phyloP scores from a whole-genome alignment of 1,140 invertebrate genomes.

The Trichonephila clavata region DNA sequence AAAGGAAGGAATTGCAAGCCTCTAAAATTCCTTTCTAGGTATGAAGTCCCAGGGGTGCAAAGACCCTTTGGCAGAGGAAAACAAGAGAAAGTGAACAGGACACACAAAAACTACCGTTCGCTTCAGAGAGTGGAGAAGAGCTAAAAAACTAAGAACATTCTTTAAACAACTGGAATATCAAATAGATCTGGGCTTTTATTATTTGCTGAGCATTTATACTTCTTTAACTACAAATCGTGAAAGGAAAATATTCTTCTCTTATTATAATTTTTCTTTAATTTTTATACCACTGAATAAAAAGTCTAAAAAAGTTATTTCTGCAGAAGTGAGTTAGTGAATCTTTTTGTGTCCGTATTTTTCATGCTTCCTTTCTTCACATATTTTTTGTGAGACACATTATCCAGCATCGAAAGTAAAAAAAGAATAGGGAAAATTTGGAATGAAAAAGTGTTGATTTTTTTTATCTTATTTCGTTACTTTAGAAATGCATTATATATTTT shows the following conservation, averaged over 20 bases:
- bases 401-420: background rate
- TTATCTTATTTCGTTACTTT: conserved; percentile 30
- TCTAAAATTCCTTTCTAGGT: background rate
- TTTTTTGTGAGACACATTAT: background rate
- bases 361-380: background rate
- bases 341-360: background rate
- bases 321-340: background rate
- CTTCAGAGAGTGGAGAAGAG: background rate
- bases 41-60: background rate
- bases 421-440: background rate
- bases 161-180: conserved; percentile 27
- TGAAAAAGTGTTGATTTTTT: conserved; percentile 21
- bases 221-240: background rate
- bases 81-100: background rate
- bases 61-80: background rate
- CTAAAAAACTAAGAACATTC: background rate
- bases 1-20: background rate
- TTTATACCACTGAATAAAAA: background rate
- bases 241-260: background rate
- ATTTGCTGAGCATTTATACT: background rate
- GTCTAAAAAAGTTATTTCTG: background rate
- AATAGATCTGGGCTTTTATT: background rate
- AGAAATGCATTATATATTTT: background rate
- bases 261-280: conserved; percentile 6
- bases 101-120: background rate